Evolutionary conservation across 2,797 vertebrate species (phyloP).

Genomic region (Catharus ustulatus): DNA sequence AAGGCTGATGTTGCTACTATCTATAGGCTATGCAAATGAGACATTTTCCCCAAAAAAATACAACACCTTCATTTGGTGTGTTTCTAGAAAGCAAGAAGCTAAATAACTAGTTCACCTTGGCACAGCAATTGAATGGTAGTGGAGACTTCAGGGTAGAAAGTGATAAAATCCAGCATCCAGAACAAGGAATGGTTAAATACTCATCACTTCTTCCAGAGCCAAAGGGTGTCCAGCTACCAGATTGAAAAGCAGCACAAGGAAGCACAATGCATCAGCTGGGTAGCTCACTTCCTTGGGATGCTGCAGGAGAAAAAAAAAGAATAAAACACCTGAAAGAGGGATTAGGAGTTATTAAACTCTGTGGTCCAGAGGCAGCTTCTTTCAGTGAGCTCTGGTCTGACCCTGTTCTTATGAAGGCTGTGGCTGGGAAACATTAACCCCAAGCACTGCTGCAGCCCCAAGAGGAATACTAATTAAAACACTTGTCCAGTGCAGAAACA

Average conservation of each 20-base stretch:
- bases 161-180: neutral
- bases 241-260: neutral
- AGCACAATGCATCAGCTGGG: neutral
- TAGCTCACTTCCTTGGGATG: neutral
- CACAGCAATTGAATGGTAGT: neutral
- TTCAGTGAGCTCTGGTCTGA: neutral
- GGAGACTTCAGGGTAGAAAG: neutral
- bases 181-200: neutral
- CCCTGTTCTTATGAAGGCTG: neutral
- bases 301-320: neutral
- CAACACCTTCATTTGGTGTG: neutral
- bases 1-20: neutral
- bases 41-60: neutral
- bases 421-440: neutral
- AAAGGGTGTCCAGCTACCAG: neutral
- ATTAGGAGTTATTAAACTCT: neutral
- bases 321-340: neutral
- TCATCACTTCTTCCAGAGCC: neutral
- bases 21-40: slow-evolving; percentile 24
- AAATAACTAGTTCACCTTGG: neutral
- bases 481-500: neutral
- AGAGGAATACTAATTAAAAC: slow-evolving; percentile 25
- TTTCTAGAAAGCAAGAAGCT: slow-evolving; percentile 3
- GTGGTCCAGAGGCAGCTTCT: neutral
- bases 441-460: neutral